These are phyloP conservation scores for Herpetotheres cachinnans DNA, from an alignment of 2,113 vertebrate species.

Conservation along the genomic window DNA sequence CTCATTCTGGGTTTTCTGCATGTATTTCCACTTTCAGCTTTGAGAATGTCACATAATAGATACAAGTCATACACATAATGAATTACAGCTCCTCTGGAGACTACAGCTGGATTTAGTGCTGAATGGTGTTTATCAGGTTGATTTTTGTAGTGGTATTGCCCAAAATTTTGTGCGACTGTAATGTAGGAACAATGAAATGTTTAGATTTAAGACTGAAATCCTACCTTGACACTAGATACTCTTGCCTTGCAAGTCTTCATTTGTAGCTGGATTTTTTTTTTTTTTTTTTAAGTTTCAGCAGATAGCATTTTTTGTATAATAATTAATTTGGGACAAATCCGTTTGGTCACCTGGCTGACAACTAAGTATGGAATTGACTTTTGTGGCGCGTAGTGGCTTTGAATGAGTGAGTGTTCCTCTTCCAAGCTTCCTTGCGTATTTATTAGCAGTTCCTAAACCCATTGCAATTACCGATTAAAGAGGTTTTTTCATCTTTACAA, in stretches of 20 bases:
- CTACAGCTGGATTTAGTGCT: background rate
- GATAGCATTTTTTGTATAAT: background rate
- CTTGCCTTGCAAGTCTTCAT: background rate
- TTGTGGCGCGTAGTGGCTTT: background rate
- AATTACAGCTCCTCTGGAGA: background rate
- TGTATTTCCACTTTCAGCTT: background rate
- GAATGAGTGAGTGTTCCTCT: background rate
- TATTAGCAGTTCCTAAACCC: conserved; percentile 62
- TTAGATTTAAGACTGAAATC: conserved; percentile 1
- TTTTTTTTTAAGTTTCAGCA: background rate
- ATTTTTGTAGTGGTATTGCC: background rate
- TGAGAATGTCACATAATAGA: background rate
- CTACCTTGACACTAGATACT: background rate
- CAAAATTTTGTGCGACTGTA: background rate
- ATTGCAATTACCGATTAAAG: conserved; percentile 63
- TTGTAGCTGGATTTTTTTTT: background rate
- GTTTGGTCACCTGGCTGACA: background rate
- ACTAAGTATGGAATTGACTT: background rate
- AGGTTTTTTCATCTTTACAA: conserved; percentile 52
- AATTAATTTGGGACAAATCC: background rate
- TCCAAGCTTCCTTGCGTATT: conserved; percentile 3
- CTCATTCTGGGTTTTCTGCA: background rate
- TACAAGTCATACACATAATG: background rate
- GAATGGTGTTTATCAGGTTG: background rate
- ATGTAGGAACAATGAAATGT: background rate